Base-by-base conservation (phyloP, 2,888 invertebrate genomes). In the Nemotelus pantherinus region DNA sequence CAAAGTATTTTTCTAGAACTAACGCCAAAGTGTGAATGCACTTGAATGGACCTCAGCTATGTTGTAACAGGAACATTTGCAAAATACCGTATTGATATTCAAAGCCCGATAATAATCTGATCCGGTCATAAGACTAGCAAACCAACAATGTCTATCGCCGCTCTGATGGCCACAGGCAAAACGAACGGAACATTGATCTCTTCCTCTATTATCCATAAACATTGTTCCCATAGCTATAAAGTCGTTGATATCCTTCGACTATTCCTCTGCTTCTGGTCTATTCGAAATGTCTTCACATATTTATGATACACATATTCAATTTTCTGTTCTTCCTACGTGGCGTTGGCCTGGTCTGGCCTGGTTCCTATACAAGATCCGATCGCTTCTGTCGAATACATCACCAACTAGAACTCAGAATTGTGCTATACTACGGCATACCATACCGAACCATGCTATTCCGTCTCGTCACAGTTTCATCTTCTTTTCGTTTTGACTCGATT, bases 281-380 rank as follows among this genome's bases (percentile, higher is more conserved):
- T 74, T 48, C 63, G 60, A 74, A 74, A 74, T 60, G 74, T 74
- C 74, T 74, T 74, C 74, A 74, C 74, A 74, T 74, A 74, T 74
- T 74, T 74, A 74, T 74, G 74, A 74, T 74, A 25, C 74, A 74
- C 74, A 74, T 74, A 74, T 74, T 74, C 74, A 74, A 74, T 74
- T 74, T 74, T 74, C 60, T 48, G 10, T 60, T 44, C 7, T 57
- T 9, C 57, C 71, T 48, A 10, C 50, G 6, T 67, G 25, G 25
- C 50, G 25, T 1, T 25, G 25, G 25, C 25, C 25, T 25, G 25
- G 25, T 25, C 25, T 25, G 25, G 25, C 25, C 25, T 25, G 25
- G 1, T 25, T 25, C 25, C 25, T 25, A 25, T 25, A 25, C 25
- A 25, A 25, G 25, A 25, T 25, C 25, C 25, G 25, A 25, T 25